Percentiles rank a stretch among this genome's conserved stretches.
phyloP scores from a whole-genome alignment of 2,113 vertebrate genomes.

The Pionites leucogaster region DNA sequence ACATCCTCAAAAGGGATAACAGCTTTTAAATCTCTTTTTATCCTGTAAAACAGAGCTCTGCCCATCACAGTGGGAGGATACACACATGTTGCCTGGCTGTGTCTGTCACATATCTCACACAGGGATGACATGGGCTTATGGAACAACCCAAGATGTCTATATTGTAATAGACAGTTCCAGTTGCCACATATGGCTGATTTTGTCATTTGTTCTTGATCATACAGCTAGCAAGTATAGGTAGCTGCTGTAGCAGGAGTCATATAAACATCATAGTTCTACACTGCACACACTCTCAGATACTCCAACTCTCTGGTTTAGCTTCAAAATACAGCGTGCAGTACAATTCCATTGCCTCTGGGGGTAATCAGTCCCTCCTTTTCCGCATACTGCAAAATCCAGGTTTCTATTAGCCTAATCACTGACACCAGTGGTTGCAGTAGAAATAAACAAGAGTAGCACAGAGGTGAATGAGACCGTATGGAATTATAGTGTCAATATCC shows the following conservation, averaged over 20 bases:
- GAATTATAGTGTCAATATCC: neutral
- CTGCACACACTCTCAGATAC: neutral
- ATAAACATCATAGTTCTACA: neutral
- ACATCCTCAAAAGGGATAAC: neutral
- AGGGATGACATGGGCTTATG: neutral
- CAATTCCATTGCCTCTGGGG: neutral
- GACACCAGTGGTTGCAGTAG: neutral
- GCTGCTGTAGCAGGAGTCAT: neutral
- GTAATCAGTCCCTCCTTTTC: neutral
- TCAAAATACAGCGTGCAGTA: neutral
- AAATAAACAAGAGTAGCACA: neutral
- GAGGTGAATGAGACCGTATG: neutral
- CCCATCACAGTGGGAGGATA: neutral
- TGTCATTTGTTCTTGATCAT: constrained; percentile 1
- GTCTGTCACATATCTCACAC: neutral
- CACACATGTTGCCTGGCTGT: neutral
- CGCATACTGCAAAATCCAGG: neutral
- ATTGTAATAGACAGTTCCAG: neutral
- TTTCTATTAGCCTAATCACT: constrained; percentile 26
- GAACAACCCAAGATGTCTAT: neutral
- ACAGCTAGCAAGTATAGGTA: neutral
- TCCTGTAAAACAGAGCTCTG: neutral
- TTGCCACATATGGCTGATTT: neutral
- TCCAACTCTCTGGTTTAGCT: neutral
- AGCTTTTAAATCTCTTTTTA: neutral